Conservation (phyloP, 2,797 vertebrate genomes). For the Pangasius larnaudii region DNA sequence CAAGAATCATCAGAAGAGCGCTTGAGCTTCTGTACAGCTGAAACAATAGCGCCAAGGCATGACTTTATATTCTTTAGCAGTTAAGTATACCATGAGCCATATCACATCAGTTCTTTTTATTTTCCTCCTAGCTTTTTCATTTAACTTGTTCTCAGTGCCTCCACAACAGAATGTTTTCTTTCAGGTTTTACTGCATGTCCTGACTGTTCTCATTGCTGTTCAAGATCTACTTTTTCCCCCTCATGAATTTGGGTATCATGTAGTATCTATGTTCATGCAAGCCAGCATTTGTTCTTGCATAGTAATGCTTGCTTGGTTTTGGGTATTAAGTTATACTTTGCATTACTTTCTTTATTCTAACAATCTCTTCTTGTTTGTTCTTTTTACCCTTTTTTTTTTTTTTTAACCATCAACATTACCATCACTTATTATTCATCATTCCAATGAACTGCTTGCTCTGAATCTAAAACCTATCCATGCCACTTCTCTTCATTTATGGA, state of each 20-base stretch:
- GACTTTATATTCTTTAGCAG: not conserved
- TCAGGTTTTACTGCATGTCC: conserved; percentile 19
- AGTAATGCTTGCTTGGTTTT: conserved; percentile 45
- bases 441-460: conserved; percentile 42
- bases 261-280: conserved; percentile 20
- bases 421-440: conserved; percentile 44
- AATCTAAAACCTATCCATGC: conserved; percentile 69
- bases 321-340: conserved; percentile 49
- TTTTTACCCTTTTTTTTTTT: conserved; percentile 49
- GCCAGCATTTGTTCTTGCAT: conserved; percentile 27
- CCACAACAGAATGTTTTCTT: not conserved
- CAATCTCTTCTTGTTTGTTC: conserved; percentile 64
- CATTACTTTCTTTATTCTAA: conserved; percentile 62
- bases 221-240: conserved; percentile 18
- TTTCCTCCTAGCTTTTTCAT: conserved; percentile 32
- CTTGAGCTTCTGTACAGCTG: conserved; percentile 5
- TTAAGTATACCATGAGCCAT: not conserved
- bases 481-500: not conserved
- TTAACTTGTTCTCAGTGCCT: conserved; percentile 30
- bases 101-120: not conserved
- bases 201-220: conserved; percentile 28
- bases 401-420: conserved; percentile 27
- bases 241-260: conserved; percentile 46
- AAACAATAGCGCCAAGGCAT: not conserved
- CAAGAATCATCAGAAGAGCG: not conserved